A percentile compares a stretch with the other conserved stretches of the same genome.
phyloP scores from a whole-genome alignment of 2,888 invertebrate species.

The Hydropsyche betteni region DNA sequence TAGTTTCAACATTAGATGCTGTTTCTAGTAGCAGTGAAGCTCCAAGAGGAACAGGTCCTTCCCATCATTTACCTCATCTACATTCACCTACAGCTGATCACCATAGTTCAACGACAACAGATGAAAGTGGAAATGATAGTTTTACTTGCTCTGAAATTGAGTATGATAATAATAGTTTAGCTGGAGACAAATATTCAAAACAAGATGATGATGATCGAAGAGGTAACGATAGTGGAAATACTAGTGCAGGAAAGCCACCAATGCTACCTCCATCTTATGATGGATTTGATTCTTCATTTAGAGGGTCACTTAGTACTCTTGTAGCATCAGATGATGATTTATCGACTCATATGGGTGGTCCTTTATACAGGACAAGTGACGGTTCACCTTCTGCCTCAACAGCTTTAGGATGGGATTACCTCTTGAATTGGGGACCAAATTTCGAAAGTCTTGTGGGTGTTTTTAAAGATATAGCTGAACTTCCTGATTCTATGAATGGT shows the following conservation, averaged over 20 bases:
- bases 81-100: slow-evolving; percentile 79
- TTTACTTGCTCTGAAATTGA: slow-evolving; percentile 99
- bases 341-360: slow-evolving; percentile 80
- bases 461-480: slow-evolving; percentile 94
- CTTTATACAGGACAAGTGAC: slow-evolving; percentile 80
- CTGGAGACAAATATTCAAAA: slow-evolving; percentile 78
- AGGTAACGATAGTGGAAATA: slow-evolving; percentile 65
- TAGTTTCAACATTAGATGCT: slow-evolving; percentile 91
- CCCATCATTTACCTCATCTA: slow-evolving; percentile 75
- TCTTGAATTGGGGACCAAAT: slow-evolving; percentile 96
- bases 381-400: slow-evolving; percentile 79
- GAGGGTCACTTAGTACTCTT: slow-evolving; percentile 91
- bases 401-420: slow-evolving; percentile 91
- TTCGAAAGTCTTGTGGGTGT: slow-evolving; percentile 95
- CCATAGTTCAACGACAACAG: slow-evolving; percentile 84
- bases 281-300: slow-evolving; percentile 93
- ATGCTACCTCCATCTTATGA: slow-evolving; percentile 84
- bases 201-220: slow-evolving; percentile 71
- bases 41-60: slow-evolving; percentile 73
- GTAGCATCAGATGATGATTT: slow-evolving; percentile 94
- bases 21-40: slow-evolving; percentile 92
- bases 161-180: slow-evolving; percentile 89
- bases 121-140: slow-evolving; percentile 95
- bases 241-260: slow-evolving; percentile 68
- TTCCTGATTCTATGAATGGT: slow-evolving; percentile 84